These are phyloP conservation scores for Euzetes globulus DNA, from an alignment of 2,888 invertebrate species.

Conservation along the genomic window DNA sequence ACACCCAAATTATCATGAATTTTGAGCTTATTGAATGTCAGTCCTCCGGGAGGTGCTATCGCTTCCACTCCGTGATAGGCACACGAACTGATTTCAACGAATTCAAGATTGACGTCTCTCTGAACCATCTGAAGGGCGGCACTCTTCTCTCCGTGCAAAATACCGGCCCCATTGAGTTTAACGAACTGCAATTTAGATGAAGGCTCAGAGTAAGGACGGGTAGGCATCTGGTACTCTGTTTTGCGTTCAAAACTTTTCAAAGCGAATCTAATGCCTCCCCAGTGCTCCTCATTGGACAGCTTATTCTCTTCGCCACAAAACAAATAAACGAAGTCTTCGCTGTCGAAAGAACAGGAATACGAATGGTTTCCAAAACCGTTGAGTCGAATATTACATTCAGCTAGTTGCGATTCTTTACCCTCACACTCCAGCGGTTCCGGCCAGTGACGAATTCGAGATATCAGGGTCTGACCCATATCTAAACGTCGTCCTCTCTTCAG, in stretches of 20 bases:
- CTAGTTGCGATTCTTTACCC: constrained; percentile 49
- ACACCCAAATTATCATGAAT: constrained; percentile 75
- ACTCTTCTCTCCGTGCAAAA: constrained; percentile 87
- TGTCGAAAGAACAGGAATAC: constrained; percentile 80
- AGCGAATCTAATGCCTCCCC: constrained; percentile 94
- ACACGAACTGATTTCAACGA: constrained; percentile 69
- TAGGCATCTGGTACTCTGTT: constrained; percentile 36
- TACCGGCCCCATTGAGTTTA: constrained; percentile 86
- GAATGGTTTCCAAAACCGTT: constrained; percentile 74
- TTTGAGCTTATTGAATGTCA: constrained; percentile 58
- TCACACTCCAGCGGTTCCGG: constrained; percentile 73
- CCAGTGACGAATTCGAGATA: constrained; percentile 85
- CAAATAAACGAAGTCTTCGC: constrained; percentile 77
- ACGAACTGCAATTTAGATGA: constrained; percentile 49
- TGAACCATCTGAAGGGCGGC: constrained; percentile 84
- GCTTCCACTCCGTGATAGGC: constrained; percentile 88
- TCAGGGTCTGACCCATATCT: constrained; percentile 78
- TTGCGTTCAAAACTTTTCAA: constrained; percentile 69
- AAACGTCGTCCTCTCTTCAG: constrained; percentile 76
- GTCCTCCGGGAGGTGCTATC: constrained; percentile 74
- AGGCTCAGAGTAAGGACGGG: constrained; percentile 18
- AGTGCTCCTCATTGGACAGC: constrained; percentile 56
- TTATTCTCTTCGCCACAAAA: constrained; percentile 61
- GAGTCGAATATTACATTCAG: constrained; percentile 58
- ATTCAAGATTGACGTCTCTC: constrained; percentile 72